A percentile compares a stretch with the other conserved stretches of the same genome.
phyloP scores from a whole-genome alignment of 2,797 vertebrate species.

The Nannoperca australis region DNA sequence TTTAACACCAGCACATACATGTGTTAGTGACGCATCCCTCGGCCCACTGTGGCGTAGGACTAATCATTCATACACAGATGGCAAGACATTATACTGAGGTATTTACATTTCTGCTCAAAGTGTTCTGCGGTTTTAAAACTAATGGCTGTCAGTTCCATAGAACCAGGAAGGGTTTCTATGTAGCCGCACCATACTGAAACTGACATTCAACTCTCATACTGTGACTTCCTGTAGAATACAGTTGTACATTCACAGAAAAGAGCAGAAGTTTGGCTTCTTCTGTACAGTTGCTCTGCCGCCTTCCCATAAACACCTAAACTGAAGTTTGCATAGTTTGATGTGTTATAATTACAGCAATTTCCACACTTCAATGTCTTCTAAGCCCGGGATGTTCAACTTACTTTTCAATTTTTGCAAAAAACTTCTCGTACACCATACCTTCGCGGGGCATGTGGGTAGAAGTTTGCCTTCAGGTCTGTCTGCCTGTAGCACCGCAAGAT shows the following conservation, averaged over 20 bases:
- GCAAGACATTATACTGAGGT: background rate
- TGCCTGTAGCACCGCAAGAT: no score
- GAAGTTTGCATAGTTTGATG: constrained; percentile 5
- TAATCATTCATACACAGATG: background rate
- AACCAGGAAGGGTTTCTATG: background rate
- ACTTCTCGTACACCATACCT: no score
- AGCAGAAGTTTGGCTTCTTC: background rate
- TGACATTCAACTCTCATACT: background rate
- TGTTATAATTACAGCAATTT: background rate
- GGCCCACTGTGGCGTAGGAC: background rate
- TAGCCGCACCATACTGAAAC: background rate
- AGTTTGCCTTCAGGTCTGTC: no score
- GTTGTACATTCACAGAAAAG: background rate
- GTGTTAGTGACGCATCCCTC: background rate
- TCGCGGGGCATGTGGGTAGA: no score
- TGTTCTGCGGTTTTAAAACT: background rate
- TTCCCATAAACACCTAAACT: background rate
- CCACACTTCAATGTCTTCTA: background rate
- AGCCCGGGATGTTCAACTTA: no score
- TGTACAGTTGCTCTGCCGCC: background rate
- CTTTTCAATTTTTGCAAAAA: no score
- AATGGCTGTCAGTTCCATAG: background rate
- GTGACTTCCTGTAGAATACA: background rate
- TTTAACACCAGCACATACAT: background rate
- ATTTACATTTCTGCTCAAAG: background rate